Evolutionary conservation across 2,888 invertebrate genomes (phyloP).

Genomic region (Parnassius glacialis): DNA sequence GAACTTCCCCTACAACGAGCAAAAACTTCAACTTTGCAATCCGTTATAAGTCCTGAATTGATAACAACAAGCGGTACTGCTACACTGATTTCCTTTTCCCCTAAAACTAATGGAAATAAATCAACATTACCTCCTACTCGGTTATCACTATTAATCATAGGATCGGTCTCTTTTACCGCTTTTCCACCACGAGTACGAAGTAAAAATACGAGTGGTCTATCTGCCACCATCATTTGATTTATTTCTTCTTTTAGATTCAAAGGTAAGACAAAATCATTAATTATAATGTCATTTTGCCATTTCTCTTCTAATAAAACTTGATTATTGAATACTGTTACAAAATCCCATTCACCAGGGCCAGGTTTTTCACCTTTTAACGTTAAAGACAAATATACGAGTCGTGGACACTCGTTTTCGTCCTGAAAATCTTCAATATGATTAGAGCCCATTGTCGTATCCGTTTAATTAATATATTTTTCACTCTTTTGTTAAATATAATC

Average conservation of each 20-base stretch:
- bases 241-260: conserved; percentile 50
- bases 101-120: conserved; percentile 60
- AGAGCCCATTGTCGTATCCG: conserved; percentile 36
- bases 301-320: conserved; percentile 46
- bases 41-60: conserved; percentile 44
- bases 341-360: conserved; percentile 46
- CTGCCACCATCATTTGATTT: conserved; percentile 44
- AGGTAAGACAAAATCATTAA: conserved; percentile 40
- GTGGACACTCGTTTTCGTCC: conserved; percentile 35
- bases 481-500: conserved; percentile 16
- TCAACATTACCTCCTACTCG: conserved; percentile 63
- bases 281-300: conserved; percentile 45
- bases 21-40: conserved; percentile 46
- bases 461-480: conserved; percentile 27
- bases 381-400: conserved; percentile 42
- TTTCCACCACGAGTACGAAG: conserved; percentile 51
- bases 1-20: conserved; percentile 39
- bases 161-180: conserved; percentile 55
- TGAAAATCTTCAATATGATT: conserved; percentile 43
- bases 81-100: conserved; percentile 51
- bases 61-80: conserved; percentile 46
- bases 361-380: conserved; percentile 45
- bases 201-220: conserved; percentile 59
- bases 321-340: conserved; percentile 52
- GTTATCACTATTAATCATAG: conserved; percentile 56